Base-by-base conservation (phyloP, 2,113 vertebrate species). In the Bostrychus sinensis region DNA sequence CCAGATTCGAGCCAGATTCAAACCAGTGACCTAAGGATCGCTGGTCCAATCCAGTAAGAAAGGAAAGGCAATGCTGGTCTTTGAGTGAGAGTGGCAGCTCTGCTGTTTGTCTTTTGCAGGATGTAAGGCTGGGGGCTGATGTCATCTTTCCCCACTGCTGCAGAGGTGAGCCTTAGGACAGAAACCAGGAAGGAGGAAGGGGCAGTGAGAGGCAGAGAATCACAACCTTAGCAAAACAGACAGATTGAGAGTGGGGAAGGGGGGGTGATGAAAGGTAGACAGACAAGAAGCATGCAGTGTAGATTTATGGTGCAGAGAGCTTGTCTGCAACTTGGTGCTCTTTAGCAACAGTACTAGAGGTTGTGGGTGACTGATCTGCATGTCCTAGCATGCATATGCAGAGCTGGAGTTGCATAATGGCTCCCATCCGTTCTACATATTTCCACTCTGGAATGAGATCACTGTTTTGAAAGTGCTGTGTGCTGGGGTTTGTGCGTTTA, bases 161-260 rank as follows among this genome's bases (percentile, higher is more conserved):
- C 83, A 87, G 81, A 87, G 85, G 88, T 92, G 86, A 91, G 78
- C 79, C 46, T 45, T 72, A 70, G 79, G 79, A 84, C 81, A 84
- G 79, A 84, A 81, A 74, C 55, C 64, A 78, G 66, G 66, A 67
- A 70, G 67, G 68, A 70, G 46, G 74, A 61, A 70, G 56, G 57
- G 66, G 57, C 57, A 76, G 56, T 19, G 17, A 65, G 65, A 69
- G 53, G 50, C 37, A 55, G 58, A 57, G 36, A 71, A 53, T 71
- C 50, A 25, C 42, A 70, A 55, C 59, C 14, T 3, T 38, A 71
- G 67, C 62, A 48, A 38, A 59, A 56, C 41, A 34, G 72, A 23
- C 73, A 61, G 62, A 82, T 79, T 70, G 65, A 46, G 62, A 71
- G 56, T 42, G 12, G 32, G 62, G 62, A 51, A 66, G 80, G 38